These are phyloP conservation scores for Phrynocephalus vlangalii DNA, from an alignment of 2,797 vertebrate species.

Conservation along the genomic window DNA sequence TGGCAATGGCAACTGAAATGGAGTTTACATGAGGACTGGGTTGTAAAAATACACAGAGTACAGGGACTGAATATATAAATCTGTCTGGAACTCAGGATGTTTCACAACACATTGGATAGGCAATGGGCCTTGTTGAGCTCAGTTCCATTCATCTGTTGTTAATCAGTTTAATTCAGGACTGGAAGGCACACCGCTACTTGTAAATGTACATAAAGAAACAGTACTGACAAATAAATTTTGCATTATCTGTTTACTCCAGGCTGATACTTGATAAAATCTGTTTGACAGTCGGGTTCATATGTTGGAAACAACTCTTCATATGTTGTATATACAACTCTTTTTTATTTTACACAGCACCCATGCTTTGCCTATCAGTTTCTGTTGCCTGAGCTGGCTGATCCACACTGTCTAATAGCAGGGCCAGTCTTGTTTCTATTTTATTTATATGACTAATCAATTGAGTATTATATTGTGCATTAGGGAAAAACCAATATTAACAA, in stretches of 20 bases:
- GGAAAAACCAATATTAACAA: too few species aligned
- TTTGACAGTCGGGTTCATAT: slow-evolving; percentile 7
- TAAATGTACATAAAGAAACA: background rate
- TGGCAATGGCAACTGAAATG: slow-evolving; percentile 31
- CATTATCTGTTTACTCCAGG: slow-evolving; percentile 27
- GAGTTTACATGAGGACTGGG: slow-evolving; percentile 35
- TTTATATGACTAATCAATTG: too few species aligned
- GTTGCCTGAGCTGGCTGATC: too few species aligned
- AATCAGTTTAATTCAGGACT: slow-evolving; percentile 18
- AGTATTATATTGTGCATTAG: too few species aligned
- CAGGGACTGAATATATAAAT: slow-evolving; percentile 30
- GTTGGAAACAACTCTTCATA: slow-evolving; percentile 34
- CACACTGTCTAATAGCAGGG: too few species aligned
- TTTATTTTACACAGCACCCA: too few species aligned
- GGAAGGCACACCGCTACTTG: slow-evolving; percentile 25
- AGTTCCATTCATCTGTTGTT: slow-evolving; percentile 44
- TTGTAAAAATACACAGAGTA: slow-evolving; percentile 27
- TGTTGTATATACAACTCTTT: background rate
- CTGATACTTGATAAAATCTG: slow-evolving; percentile 50
- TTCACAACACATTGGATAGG: slow-evolving; percentile 36
- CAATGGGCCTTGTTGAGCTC: background rate
- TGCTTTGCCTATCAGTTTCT: too few species aligned
- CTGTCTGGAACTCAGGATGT: slow-evolving; percentile 24
- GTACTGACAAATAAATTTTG: background rate
- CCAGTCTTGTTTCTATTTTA: too few species aligned